Conservation (phyloP, 2,113 vertebrate species). For the Sinocyclocheilus anophthalmus region DNA sequence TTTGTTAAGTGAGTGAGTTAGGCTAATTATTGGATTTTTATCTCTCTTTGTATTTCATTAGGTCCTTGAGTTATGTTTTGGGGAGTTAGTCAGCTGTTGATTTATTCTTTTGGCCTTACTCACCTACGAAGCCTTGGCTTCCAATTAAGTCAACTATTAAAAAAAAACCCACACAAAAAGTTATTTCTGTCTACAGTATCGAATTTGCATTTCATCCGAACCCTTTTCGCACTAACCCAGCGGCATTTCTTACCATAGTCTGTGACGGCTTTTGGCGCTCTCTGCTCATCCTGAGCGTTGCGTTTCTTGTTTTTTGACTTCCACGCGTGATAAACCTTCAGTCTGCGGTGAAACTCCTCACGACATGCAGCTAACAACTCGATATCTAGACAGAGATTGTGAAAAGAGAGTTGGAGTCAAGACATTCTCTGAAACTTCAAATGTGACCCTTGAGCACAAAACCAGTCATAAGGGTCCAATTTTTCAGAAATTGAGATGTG, state of each 20-base stretch:
- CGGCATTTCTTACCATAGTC: conserved; percentile 86
- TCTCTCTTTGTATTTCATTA: neutral
- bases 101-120: neutral
- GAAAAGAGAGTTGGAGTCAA: neutral
- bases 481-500: no score
- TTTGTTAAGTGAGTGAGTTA: neutral
- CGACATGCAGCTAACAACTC: conserved; percentile 94
- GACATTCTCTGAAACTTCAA: no score
- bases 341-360: conserved; percentile 95
- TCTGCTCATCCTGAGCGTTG: conserved; percentile 86
- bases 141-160: conserved; percentile 26
- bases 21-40: neutral
- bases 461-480: no score
- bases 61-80: neutral
- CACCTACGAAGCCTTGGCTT: conserved; percentile 13
- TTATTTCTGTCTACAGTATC: neutral
- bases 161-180: neutral
- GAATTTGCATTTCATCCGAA: neutral
- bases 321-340: conserved; percentile 98
- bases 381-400: conserved; percentile 78
- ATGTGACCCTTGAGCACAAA: no score
- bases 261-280: conserved; percentile 90
- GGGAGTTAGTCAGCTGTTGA: neutral
- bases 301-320: conserved; percentile 98
- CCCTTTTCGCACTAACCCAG: neutral